Evolutionary conservation across 2,797 vertebrate genomes (phyloP).

Genomic region (Enteromius fasciolatus): DNA sequence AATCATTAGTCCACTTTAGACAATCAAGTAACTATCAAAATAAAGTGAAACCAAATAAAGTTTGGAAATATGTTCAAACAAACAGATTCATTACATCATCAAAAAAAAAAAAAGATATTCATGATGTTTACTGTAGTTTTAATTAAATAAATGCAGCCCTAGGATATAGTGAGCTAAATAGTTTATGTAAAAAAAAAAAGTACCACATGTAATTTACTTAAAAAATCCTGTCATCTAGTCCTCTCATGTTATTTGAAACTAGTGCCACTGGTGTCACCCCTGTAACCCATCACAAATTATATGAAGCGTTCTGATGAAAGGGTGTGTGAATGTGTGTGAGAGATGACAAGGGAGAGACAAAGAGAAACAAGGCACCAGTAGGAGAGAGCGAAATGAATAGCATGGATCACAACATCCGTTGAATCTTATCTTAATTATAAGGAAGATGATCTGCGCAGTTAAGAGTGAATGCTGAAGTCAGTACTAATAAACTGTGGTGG

Average conservation of each 20-base stretch:
- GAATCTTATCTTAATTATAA: conserved; percentile 72
- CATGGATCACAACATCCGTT: conserved; percentile 61
- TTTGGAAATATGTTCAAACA: neutral
- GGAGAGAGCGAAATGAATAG: conserved; percentile 49
- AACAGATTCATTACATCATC: neutral
- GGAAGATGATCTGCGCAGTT: conserved; percentile 65
- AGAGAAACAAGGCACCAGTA: neutral
- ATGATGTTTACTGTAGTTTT: neutral
- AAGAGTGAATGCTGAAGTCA: conserved; percentile 50
- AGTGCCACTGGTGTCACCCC: neutral
- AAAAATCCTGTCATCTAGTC: neutral
- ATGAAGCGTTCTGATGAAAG: neutral
- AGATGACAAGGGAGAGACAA: conserved; percentile 1
- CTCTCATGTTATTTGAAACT: neutral
- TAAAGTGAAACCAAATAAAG: no score
- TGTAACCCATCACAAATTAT: neutral
- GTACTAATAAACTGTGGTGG: conserved; percentile 59
- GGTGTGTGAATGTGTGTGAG: neutral
- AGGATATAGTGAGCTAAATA: neutral
- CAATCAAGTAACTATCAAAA: no score
- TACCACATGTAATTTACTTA: neutral
- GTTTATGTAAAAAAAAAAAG: neutral
- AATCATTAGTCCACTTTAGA: no score
- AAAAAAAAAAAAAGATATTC: neutral
- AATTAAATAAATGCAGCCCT: neutral